Base-by-base conservation (phyloP, 92 coral and sea anemone genomes). In the Porites cylindrica region DNA sequence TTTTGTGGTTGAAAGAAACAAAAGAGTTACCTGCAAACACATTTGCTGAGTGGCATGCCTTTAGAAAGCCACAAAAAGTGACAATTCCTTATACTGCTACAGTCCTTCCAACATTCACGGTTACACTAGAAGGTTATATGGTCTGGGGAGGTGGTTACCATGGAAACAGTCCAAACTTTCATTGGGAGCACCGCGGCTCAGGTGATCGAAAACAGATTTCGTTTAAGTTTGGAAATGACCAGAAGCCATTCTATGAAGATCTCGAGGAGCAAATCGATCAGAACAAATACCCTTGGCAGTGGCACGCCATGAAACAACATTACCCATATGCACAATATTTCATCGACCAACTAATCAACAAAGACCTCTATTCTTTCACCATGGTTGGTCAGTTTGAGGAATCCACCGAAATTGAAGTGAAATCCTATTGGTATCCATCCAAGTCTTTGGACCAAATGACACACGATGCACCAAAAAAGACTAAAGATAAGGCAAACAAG, bases 201-300 rank as follows among this genome's bases (percentile, higher is more conserved):
- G 81, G 87, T 0, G 59, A 64, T 14, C 72, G 91, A 6, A 32
- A 10, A 14, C 81, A 5, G 7, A 0, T 87, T 1, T 4, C 1
- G 24, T 74, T 24, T 13, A 77, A 29, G 14, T 87, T 87, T 74
- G 91, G 91, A 18, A 80, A 79, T 43, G 91, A 8, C 6, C 14
- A 76, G n/a, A 87, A 73, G 61, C 91, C 87, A 43, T 87, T 87
- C 53, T 87, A 87, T 66, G 81, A 87, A 73, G 91, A 78, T 63
- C 88, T 88, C 4, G 77, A 82, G 20, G 88, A 88, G 66, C 62
- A 88, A 60, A 76, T 84, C 21, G 88, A 82, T 63, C 69, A 85
- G 82, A 88, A 88, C 63, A 67, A 32, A 59, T 51, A 66, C 54
- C 91, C 91, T 4, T 88, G 92, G 92, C 92, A 89, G 17, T 89